Percentiles rank a stretch among this genome's conserved stretches.
phyloP scores from a whole-genome alignment of 2,113 vertebrate genomes.

The Campylorhamphus procurvoides region DNA sequence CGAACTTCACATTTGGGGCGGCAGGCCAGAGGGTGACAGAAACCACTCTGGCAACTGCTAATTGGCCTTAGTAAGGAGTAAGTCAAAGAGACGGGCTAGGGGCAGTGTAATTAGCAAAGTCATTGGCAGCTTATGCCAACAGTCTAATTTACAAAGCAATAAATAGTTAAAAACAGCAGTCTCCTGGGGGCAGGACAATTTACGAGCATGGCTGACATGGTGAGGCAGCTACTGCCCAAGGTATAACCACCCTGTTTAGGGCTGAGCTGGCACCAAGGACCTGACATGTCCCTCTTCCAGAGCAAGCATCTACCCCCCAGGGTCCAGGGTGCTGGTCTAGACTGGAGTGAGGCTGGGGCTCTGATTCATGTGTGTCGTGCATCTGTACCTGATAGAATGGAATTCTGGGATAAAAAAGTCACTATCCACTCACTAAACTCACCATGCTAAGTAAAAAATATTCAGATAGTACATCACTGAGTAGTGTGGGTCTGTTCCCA shows the following conservation, averaged over 20 bases:
- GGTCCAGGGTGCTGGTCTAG: not conserved
- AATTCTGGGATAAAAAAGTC: not conserved
- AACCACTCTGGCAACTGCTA: constrained; percentile 56
- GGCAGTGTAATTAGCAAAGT: constrained; percentile 62
- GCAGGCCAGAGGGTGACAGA: constrained; percentile 29
- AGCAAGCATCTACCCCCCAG: accelerated
- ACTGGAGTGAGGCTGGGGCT: not conserved
- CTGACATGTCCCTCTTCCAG: not conserved
- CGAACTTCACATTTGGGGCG: not conserved
- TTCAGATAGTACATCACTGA: accelerated
- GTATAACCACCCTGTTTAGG: not conserved
- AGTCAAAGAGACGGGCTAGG: constrained; percentile 43
- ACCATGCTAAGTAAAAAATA: not conserved
- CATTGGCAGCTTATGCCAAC: constrained; percentile 58
- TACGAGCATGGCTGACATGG: not conserved
- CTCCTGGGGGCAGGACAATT: not conserved
- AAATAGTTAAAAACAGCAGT: constrained; percentile 62
- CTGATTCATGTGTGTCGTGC: accelerated
- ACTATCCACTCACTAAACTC: not conserved
- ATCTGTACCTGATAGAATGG: not conserved
- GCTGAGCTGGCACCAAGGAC: not conserved
- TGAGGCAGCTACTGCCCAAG: not conserved
- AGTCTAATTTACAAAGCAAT: constrained; percentile 62
- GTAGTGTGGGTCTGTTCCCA: not conserved
- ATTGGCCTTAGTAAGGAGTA: constrained; percentile 44